Percentiles rank a stretch among this genome's conserved stretches.
These are phyloP conservation scores for Diadumene lineata DNA, from an alignment of 92 coral and sea anemone genomes.

Conservation along the genomic window DNA sequence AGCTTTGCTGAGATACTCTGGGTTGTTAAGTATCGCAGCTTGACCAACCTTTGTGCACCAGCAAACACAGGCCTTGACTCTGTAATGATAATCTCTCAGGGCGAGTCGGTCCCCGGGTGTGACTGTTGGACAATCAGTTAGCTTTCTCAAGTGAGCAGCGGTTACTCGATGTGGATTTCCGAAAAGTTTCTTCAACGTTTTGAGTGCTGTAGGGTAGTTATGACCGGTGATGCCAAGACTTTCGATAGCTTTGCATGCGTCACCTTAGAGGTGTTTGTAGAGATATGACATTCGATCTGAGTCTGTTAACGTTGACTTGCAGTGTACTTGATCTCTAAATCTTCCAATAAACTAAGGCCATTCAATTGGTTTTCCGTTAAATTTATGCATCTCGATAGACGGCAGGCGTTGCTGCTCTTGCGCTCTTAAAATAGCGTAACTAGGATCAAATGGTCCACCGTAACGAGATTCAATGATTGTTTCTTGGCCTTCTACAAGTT, in stretches of 20 bases:
- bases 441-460: constrained; percentile 17
- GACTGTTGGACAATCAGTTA: too few relatives aligned
- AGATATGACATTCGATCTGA: constrained; percentile 52
- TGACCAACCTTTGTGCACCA: too few relatives aligned
- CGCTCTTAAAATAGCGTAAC: constrained; percentile 26
- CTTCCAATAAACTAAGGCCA: constrained; percentile 45
- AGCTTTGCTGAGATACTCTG: too few relatives aligned
- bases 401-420: constrained; percentile 49
- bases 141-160: too few relatives aligned
- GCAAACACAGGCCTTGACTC: too few relatives aligned
- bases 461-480: constrained; percentile 3
- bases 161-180: too few relatives aligned
- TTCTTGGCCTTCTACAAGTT: constrained; percentile 29
- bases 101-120: too few relatives aligned
- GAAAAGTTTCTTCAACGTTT: too few relatives aligned
- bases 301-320: constrained; percentile 43
- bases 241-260: constrained; percentile 46
- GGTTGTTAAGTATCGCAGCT: too few relatives aligned
- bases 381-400: constrained; percentile 38
- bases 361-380: constrained; percentile 40
- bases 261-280: constrained; percentile 46
- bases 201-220: too few relatives aligned
- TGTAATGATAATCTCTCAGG: too few relatives aligned
- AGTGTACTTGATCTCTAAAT: constrained; percentile 46
- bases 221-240: too few relatives aligned